A percentile compares a stretch with the other conserved stretches of the same genome.
These are phyloP conservation scores for Chiloscyllium plagiosum DNA, from an alignment of 2,113 vertebrate species.

Conservation along the genomic window DNA sequence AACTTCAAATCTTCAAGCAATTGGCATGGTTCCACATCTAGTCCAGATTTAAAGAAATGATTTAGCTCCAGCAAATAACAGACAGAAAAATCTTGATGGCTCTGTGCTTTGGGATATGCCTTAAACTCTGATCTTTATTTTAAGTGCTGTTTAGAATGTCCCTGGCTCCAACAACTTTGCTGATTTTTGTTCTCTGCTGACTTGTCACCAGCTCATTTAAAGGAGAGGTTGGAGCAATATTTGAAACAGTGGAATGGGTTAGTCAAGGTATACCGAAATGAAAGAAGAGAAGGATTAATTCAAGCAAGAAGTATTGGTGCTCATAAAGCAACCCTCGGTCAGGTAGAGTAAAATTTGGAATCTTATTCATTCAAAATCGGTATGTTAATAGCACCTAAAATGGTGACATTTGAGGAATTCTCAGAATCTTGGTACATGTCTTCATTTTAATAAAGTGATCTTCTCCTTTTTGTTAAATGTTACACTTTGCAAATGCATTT, in stretches of 20 bases:
- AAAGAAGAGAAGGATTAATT: conserved; percentile 92
- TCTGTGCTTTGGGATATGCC: neutral
- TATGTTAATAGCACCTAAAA: neutral
- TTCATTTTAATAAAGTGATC: neutral
- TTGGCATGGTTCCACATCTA: neutral
- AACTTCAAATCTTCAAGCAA: neutral
- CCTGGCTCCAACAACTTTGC: conserved; percentile 29
- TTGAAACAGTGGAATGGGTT: conserved; percentile 94
- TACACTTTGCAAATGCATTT: neutral
- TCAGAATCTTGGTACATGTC: neutral
- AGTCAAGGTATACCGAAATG: conserved; percentile 89
- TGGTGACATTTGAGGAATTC: neutral
- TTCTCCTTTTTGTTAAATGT: neutral
- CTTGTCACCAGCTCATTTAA: conserved; percentile 72
- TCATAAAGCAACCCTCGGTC: conserved; percentile 80
- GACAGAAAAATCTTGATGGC: neutral
- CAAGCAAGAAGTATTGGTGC: conserved; percentile 96
- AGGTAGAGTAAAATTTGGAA: conserved; percentile 60
- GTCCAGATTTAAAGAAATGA: neutral
- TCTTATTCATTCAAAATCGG: neutral
- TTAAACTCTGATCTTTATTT: neutral
- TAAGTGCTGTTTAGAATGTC: neutral
- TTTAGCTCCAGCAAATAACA: neutral
- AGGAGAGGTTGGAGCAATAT: conserved; percentile 84
- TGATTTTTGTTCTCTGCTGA: conserved; percentile 42